Conservation (phyloP, 2,113 vertebrate genomes). For the Ameiurus melas region DNA sequence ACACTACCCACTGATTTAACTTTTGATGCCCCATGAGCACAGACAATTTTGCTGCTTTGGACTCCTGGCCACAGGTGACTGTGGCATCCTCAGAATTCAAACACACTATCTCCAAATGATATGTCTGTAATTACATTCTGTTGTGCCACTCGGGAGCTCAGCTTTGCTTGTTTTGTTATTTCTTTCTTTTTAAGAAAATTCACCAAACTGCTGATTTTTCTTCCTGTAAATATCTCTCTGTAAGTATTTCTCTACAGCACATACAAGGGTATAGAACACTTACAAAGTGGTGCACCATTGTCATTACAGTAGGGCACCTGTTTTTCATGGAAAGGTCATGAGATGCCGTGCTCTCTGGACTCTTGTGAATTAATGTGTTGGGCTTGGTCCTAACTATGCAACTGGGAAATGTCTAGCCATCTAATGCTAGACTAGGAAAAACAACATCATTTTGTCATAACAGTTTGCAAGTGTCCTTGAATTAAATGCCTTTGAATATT, state of each 20-base stretch:
- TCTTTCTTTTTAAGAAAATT: neutral
- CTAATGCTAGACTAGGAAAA: slow-evolving; percentile 38
- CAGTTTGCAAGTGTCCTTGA: slow-evolving; percentile 2
- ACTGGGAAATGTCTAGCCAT: slow-evolving; percentile 47
- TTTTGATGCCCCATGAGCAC: no score
- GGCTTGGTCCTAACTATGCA: slow-evolving; percentile 51
- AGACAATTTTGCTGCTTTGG: neutral
- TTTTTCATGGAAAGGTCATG: neutral
- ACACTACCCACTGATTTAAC: neutral
- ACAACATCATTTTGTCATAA: slow-evolving; percentile 38
- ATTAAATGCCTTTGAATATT: no score
- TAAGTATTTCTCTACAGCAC: neutral
- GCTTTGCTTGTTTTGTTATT: neutral
- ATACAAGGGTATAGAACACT: neutral
- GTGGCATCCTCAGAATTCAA: neutral
- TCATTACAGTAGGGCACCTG: neutral
- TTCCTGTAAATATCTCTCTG: neutral
- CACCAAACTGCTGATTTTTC: neutral
- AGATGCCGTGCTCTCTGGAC: slow-evolving; percentile 7
- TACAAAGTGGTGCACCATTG: neutral
- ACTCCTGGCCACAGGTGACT: neutral
- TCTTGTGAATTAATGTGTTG: slow-evolving; percentile 51
- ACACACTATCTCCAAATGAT: neutral
- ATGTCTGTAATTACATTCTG: neutral
- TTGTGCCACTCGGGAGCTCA: neutral